Evolutionary conservation across 2,113 vertebrate species (phyloP).

Genomic region (Myodes glareolus): DNA sequence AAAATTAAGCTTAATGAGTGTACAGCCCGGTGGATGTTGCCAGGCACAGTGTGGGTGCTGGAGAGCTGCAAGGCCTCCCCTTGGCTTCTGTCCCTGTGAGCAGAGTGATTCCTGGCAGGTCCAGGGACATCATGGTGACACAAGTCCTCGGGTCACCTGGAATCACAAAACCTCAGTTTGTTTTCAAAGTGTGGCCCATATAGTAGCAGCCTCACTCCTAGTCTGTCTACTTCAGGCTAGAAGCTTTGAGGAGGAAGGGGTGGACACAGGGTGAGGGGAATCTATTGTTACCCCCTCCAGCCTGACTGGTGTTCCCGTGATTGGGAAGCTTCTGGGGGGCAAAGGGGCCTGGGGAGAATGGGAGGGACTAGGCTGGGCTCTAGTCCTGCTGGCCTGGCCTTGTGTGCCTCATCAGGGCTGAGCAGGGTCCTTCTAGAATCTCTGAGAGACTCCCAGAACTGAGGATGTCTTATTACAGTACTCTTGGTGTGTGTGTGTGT

Average conservation of each 20-base stretch:
- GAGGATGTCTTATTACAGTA: neutral
- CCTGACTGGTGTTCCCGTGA: neutral
- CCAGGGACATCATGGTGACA: rapidly evolving
- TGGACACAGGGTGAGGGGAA: neutral
- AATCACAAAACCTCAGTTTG: neutral
- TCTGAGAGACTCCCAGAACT: neutral
- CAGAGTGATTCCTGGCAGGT: rapidly evolving
- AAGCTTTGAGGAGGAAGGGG: neutral
- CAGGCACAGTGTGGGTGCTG: rapidly evolving
- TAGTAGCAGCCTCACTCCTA: rapidly evolving
- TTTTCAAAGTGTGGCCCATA: rapidly evolving
- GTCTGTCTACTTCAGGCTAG: neutral
- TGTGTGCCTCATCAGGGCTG: neutral
- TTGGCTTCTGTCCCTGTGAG: too few species aligned
- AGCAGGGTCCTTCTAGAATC: neutral
- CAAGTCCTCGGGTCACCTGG: neutral
- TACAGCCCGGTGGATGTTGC: rapidly evolving
- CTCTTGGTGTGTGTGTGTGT: neutral
- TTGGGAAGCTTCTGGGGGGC: too few species aligned
- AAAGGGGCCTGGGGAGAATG: too few species aligned
- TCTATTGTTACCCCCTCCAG: too few species aligned
- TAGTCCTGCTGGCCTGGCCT: neutral
- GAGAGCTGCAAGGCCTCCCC: neutral
- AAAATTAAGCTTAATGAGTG: rapidly evolving
- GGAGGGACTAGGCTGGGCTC: neutral